A percentile compares a stretch with the other conserved stretches of the same genome.
These are phyloP conservation scores for Lithosia quadra DNA, from an alignment of 2,888 invertebrate species.

Conservation along the genomic window DNA sequence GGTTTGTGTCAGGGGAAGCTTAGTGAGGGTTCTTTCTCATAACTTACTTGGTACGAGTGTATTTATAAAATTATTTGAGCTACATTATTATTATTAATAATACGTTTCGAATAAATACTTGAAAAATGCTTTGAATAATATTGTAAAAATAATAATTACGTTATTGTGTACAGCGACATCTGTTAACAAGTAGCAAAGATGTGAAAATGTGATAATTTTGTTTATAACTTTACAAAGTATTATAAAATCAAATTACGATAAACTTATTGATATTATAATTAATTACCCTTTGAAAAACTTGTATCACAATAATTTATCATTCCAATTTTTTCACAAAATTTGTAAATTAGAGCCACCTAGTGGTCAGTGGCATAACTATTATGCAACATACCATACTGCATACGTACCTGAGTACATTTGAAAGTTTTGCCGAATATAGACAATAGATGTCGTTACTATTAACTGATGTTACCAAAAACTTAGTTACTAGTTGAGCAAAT, in stretches of 20 bases:
- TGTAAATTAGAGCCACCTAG: conserved; percentile 47
- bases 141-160: neutral
- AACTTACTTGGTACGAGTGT: neutral
- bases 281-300: neutral
- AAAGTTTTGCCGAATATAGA: neutral
- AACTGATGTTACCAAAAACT: neutral
- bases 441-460: conserved; percentile 29
- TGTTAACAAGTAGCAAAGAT: neutral
- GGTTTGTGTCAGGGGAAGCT: conserved; percentile 64
- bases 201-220: neutral
- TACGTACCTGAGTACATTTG: neutral
- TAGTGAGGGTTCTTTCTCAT: conserved; percentile 25
- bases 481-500: too few species aligned
- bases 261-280: neutral
- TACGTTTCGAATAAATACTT: neutral
- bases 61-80: neutral
- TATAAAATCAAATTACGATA: neutral
- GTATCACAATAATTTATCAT: neutral
- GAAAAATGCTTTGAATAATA: neutral
- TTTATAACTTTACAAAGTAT: neutral
- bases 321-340: neutral
- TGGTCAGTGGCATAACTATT: conserved; percentile 36
- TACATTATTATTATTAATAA: neutral
- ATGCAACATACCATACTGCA: too few species aligned
- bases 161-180: neutral